phyloP scores from a whole-genome alignment of 2,113 vertebrate genomes.

The Varanus komodoensis region DNA sequence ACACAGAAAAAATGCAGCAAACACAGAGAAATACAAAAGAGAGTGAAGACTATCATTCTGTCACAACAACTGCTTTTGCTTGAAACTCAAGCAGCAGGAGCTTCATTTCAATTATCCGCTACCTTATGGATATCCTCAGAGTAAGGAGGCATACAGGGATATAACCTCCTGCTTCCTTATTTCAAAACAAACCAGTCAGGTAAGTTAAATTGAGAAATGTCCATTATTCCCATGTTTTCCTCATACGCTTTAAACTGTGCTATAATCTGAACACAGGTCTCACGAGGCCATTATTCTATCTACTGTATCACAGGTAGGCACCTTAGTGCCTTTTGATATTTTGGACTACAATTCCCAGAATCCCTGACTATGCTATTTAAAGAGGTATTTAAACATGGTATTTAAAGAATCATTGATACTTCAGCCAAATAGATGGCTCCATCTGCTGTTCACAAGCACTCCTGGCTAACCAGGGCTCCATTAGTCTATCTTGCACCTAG shows the following conservation, averaged over 20 bases:
- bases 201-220: not conserved
- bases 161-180: not conserved
- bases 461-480: not conserved
- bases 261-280: not conserved
- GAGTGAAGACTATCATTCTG: not conserved
- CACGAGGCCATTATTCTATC: not conserved
- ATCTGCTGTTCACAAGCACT: not conserved
- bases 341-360: no score
- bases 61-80: not conserved
- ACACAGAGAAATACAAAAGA: not conserved
- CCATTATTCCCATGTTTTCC: not conserved
- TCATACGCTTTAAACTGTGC: not conserved
- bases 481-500: not conserved
- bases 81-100: conserved; percentile 7
- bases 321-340: no score
- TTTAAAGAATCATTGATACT: conserved; percentile 2
- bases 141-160: not conserved
- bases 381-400: conserved; percentile 2
- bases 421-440: not conserved
- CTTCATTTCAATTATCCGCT: not conserved
- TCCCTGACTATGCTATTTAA: not conserved
- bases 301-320: no score
- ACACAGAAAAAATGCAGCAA: not conserved
- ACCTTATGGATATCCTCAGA: not conserved
- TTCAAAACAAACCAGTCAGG: not conserved